Base-by-base conservation (phyloP, 1,140 invertebrate genomes). In the Megathymus violae region DNA sequence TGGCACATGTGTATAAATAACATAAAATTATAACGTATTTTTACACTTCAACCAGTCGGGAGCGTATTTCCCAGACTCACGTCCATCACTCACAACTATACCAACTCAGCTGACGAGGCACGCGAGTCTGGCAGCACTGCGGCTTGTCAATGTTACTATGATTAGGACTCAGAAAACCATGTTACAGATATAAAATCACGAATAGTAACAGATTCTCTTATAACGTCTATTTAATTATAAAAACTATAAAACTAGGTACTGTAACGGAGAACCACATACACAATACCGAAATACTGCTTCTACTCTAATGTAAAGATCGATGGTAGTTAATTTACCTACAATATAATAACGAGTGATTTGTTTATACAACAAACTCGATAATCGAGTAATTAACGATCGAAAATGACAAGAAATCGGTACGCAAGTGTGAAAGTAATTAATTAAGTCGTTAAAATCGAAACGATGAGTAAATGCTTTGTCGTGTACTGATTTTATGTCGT, bases 1-100 rank as follows among this genome's bases (percentile, higher is more conserved):
- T 89, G 86, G 86, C 86, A 89, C 86, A 82, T 87, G 80, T 76
- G 76, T 80, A 79, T 85, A 74, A 75, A 78, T 82, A 85, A 78
- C 67, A 80, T 78, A 78, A 74, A 74, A 80, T 64, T 71, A 71
- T 69, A 41, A 74, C 70, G 72, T 82, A 82, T 85, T 81, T 84
- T 78, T 82, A 83, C 80, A 84, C 74, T 66, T 74, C 61, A 60
- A 74, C 73, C 14, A 67, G 64, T 54, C 61, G 44, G 67, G 71
- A 74, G 67, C 59, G 67, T 70, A 63, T 62, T 61, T 67, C 47
- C 62, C 70, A 77, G 80, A 75, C 60, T 74, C 59, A 71, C 69
- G 31, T 47, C 38, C 38, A 59, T 61, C 48, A 44, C 9, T 58
- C 25, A 9, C 15, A 19, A 15, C 31, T 17, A 58, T 31, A 61